These are phyloP conservation scores for Ranitomeya variabilis DNA, from an alignment of 2,113 vertebrate species.

Conservation along the genomic window DNA sequence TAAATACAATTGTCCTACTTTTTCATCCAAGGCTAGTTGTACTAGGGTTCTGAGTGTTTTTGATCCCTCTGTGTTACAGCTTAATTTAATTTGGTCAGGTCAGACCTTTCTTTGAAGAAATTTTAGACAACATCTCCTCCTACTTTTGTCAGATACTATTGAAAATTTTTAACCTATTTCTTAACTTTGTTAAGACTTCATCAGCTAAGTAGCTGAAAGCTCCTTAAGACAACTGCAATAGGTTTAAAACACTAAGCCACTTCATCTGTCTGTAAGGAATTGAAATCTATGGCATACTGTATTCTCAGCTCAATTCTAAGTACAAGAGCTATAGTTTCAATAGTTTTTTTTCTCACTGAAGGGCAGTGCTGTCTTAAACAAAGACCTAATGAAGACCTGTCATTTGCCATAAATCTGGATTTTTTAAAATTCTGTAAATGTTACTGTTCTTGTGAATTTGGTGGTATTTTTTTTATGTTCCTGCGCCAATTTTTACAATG, in stretches of 20 bases:
- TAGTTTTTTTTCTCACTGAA: not conserved
- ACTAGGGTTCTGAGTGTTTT: not conserved
- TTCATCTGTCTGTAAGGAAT: slow-evolving; percentile 15
- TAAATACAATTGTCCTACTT: not conserved
- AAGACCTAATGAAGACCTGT: not conserved
- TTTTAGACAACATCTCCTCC: not conserved
- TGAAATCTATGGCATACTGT: slow-evolving; percentile 12
- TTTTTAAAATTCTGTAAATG: too few relatives aligned
- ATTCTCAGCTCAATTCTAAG: not conserved
- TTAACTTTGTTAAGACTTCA: not conserved
- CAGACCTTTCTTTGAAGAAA: slow-evolving; percentile 8
- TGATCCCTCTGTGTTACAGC: not conserved
- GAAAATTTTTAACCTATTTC: slow-evolving; percentile 25
- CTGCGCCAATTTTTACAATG: too few relatives aligned
- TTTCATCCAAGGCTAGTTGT: not conserved
- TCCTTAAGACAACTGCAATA: slow-evolving; percentile 21
- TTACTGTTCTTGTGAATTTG: too few relatives aligned
- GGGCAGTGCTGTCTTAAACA: not conserved
- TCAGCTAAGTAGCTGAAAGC: slow-evolving; percentile 11
- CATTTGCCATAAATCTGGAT: too few relatives aligned
- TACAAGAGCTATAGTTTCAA: not conserved
- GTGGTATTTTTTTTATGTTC: too few relatives aligned
- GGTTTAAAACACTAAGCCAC: slow-evolving; percentile 14
- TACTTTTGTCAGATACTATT: not conserved
- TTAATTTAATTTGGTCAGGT: slow-evolving; percentile 17